Evolutionary conservation across 2,113 vertebrate species (phyloP).

Genomic region (Leptobrachium ailaonicum): DNA sequence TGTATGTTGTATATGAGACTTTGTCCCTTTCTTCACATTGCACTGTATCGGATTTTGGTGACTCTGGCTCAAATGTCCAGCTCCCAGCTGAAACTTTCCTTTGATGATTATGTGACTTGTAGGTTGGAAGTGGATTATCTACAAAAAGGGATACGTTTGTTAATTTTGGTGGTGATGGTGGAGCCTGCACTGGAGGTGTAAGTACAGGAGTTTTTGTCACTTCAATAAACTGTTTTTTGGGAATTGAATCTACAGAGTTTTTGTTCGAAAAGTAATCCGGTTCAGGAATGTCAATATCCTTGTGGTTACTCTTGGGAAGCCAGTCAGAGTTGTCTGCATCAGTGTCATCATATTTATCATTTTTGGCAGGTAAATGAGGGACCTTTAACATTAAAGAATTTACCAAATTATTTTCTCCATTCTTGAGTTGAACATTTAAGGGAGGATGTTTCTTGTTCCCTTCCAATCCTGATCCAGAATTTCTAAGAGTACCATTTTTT

Average conservation of each 20-base stretch:
- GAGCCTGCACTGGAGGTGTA: neutral
- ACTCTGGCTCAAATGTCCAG: neutral
- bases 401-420: neutral
- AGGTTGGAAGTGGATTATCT: constrained; percentile 3
- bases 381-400: constrained; percentile 38
- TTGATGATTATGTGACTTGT: constrained; percentile 30
- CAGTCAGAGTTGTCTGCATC: neutral
- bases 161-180: constrained; percentile 15
- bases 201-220: neutral
- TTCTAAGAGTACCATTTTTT: constrained; percentile 31
- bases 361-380: neutral
- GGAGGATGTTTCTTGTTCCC: constrained; percentile 32
- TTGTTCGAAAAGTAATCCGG: fast-evolving
- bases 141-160: neutral
- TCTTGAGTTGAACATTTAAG: constrained; percentile 14
- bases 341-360: neutral
- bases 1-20: neutral
- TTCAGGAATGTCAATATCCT: constrained; percentile 24
- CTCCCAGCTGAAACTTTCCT: constrained; percentile 5
- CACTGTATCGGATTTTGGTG: neutral
- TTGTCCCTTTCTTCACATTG: neutral
- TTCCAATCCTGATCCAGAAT: constrained; percentile 55
- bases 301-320: neutral
- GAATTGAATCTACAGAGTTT: neutral
- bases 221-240: neutral